Conservation (phyloP, 2,113 vertebrate species). For the Gambusia holbrooki region DNA sequence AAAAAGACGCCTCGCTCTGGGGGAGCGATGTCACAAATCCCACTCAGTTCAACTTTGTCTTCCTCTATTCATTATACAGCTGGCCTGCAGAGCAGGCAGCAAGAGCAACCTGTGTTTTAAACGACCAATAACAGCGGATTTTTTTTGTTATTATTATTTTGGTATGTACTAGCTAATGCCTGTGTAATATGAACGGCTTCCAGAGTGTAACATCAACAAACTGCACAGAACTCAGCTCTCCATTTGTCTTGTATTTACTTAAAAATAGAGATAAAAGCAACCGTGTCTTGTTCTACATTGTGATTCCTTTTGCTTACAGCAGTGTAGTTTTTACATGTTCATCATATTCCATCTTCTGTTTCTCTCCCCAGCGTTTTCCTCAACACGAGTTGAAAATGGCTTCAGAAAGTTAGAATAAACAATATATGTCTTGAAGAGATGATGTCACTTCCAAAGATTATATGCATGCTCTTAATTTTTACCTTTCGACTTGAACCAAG, state of each 20-base stretch:
- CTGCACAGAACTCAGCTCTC: slow-evolving; percentile 57
- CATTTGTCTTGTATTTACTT: slow-evolving; percentile 70
- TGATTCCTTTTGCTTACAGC: slow-evolving; percentile 68
- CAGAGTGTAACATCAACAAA: slow-evolving; percentile 57
- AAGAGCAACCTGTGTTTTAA: slow-evolving; percentile 66
- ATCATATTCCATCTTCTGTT: slow-evolving; percentile 42
- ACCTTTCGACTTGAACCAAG: slow-evolving; percentile 57
- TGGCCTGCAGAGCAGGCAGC: slow-evolving; percentile 83
- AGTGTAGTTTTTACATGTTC: slow-evolving; percentile 39
- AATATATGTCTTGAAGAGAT: slow-evolving; percentile 73
- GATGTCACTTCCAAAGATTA: slow-evolving; percentile 76
- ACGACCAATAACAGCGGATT: slow-evolving; percentile 69
- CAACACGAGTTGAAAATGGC: slow-evolving; percentile 65
- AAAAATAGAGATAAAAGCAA: slow-evolving; percentile 74
- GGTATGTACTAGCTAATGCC: slow-evolving; percentile 77
- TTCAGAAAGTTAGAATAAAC: slow-evolving; percentile 78
- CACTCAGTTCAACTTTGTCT: slow-evolving; percentile 16
- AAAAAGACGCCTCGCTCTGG: slow-evolving; percentile 53
- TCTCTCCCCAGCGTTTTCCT: slow-evolving; percentile 47
- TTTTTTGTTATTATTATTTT: slow-evolving; percentile 23
- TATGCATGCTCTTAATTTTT: slow-evolving; percentile 75
- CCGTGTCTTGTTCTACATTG: slow-evolving; percentile 56
- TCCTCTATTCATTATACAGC: slow-evolving; percentile 41
- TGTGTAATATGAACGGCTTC: slow-evolving; percentile 72
- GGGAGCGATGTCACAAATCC: slow-evolving; percentile 32